Evolutionary conservation across 2,797 vertebrate genomes (phyloP), one percentile per base, ranked within the genome.

Genomic region (Xiphophorus birchmanni): DNA sequence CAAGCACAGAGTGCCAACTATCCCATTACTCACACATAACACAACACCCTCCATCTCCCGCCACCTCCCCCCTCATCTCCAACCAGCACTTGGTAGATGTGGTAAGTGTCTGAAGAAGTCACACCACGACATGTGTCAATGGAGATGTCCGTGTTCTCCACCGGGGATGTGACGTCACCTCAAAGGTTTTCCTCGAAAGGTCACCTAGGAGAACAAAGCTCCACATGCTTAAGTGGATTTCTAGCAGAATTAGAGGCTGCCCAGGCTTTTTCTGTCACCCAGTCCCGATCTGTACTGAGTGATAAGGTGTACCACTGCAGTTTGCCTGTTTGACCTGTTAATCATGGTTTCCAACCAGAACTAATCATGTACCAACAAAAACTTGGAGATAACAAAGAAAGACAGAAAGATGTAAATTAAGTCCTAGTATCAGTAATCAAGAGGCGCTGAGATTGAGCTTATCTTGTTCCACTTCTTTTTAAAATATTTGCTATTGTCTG

Each of bases 1-100:
- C 90, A 87, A 84, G 75, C 72, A 75, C 76, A 83, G 85, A 91
- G 93, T 82, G 80, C 83, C 79, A 83, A 82, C 82, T 76, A 87
- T 77, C 87, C 89, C 88, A 81, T 91, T 82, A 84, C 78, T 83
- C 77, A 82, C 82, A 74, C 86, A 82, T 83, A 72, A n/a, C 73
- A 80, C 83, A 79, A 89, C 84, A 85, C n/a, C 58, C 42, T 44
- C 37, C 65, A 65, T 65, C 56, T 32, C 29, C 15, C 75, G 37
- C 45, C 63, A 67, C 40, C 32, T 37, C 32, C 21, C 73, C 40
- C 52, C 52, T 32, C 77, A 35, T 79, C 83, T 83, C 82, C 80
- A 87, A 85, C 88, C 87, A 90, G 87, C 88, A 89, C 84, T 65
- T 42, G 74, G 82, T 83, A 83, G 87, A 88, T 91, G 89, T 90